Evolutionary conservation across 2,888 invertebrate species (phyloP).

Genomic region (Brachynemurus nebulosus): DNA sequence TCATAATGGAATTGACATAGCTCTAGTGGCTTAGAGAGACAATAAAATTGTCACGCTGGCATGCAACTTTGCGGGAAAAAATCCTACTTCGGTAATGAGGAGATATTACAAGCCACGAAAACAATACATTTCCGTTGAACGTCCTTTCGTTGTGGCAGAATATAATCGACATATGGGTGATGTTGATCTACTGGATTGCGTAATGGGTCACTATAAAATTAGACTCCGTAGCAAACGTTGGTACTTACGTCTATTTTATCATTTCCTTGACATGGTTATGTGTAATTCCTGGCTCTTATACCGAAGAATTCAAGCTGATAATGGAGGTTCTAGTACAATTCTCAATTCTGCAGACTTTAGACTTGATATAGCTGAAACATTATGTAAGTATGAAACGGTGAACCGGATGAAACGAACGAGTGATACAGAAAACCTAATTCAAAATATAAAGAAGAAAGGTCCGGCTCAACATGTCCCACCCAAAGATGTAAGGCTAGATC

Average conservation of each 20-base stretch:
- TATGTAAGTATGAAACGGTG: background rate
- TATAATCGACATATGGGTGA: constrained; percentile 22
- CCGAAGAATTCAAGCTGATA: constrained; percentile 10
- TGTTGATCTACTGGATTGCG: constrained; percentile 21
- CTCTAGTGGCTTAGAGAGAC: constrained; percentile 14
- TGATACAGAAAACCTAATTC: background rate
- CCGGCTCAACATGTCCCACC: constrained; percentile 4
- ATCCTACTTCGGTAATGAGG: constrained; percentile 4
- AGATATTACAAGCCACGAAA: constrained; percentile 13
- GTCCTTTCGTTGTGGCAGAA: constrained; percentile 18
- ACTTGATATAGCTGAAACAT: background rate
- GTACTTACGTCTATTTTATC: constrained; percentile 17
- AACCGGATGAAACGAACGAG: background rate
- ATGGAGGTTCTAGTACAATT: background rate
- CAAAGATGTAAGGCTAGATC: constrained; percentile 12
- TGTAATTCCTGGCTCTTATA: constrained; percentile 19
- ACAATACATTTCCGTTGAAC: constrained; percentile 17
- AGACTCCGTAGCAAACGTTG: constrained; percentile 17
- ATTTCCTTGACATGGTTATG: constrained; percentile 16
- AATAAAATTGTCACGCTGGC: background rate
- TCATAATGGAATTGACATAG: constrained; percentile 16
- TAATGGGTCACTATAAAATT: constrained; percentile 19
- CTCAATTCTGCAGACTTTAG: background rate
- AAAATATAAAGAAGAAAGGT: constrained; percentile 7
- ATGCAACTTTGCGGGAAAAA: background rate